Percentiles rank a stretch among this genome's conserved stretches.
Evolutionary conservation across 1,140 invertebrate species (phyloP).

Genomic region (Euura saliciscinereae): DNA sequence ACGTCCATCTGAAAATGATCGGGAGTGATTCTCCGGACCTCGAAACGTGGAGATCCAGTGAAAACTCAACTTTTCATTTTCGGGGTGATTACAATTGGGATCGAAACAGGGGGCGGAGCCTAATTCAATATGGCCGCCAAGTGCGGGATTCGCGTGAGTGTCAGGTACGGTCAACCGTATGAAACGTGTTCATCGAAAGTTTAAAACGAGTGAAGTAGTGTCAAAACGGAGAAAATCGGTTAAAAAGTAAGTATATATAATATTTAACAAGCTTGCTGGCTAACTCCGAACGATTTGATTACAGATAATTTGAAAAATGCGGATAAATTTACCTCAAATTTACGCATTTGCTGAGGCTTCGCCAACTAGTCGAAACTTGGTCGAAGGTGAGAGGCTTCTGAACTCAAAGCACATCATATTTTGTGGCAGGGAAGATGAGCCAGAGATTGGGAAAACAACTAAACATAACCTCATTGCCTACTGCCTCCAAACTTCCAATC

Average conservation of each 20-base stretch:
- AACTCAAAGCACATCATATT: neutral
- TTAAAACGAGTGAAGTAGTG: neutral
- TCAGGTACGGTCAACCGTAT: neutral
- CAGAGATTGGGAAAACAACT: neutral
- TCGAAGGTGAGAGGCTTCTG: neutral
- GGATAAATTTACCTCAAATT: neutral
- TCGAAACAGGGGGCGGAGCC: neutral
- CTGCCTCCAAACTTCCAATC: conserved; percentile 20
- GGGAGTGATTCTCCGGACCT: too few species aligned
- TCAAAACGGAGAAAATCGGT: neutral
- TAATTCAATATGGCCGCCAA: neutral
- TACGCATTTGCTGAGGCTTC: neutral
- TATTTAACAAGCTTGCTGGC: neutral
- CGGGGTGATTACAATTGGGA: neutral
- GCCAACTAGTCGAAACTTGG: neutral
- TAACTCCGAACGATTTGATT: neutral
- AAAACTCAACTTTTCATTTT: too few species aligned
- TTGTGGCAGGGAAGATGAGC: neutral
- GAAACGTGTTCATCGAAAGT: neutral
- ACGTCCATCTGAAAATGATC: too few species aligned
- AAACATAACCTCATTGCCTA: conserved; percentile 10
- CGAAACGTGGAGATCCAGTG: too few species aligned
- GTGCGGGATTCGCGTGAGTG: neutral
- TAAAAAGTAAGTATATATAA: conserved; percentile 4
- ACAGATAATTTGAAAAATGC: neutral